phyloP scores from a whole-genome alignment of 2,888 invertebrate genomes.

The Halictus quadricinctus region DNA sequence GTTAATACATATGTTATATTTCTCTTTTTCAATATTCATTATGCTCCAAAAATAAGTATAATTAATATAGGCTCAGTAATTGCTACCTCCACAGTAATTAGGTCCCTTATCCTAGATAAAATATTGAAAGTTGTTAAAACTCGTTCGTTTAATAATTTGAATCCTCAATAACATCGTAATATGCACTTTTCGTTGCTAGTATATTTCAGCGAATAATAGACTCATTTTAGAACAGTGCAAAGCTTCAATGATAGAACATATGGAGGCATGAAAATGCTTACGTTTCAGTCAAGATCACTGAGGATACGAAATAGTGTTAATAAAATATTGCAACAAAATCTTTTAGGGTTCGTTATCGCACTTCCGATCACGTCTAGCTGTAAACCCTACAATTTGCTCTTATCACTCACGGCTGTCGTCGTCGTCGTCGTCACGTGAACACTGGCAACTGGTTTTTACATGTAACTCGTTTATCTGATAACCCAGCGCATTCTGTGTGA shows the following conservation, averaged over 20 bases:
- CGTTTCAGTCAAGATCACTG: background rate
- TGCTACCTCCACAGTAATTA: no score
- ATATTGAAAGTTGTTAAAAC: background rate
- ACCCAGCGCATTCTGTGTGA: background rate
- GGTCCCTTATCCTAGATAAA: background rate
- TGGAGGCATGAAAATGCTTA: background rate
- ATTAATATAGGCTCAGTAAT: no score
- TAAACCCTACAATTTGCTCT: conserved; percentile 17
- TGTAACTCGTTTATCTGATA: conserved; percentile 5
- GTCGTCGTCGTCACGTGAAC: conserved; percentile 11
- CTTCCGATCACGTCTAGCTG: conserved; percentile 19
- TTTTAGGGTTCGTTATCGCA: background rate
- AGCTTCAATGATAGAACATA: background rate
- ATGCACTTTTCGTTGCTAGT: background rate
- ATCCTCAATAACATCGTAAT: background rate
- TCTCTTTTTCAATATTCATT: no score
- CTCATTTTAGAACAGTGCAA: background rate
- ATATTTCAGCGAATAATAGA: background rate
- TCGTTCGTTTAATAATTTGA: background rate
- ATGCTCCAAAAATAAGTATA: no score
- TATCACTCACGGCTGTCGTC: conserved; percentile 2
- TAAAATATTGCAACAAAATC: conserved; percentile 1
- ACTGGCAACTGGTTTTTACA: background rate
- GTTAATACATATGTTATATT: no score
- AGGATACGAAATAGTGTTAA: background rate